Evolutionary conservation across 2,888 invertebrate species (phyloP).

Genomic region (Synergus umbraculus): DNA sequence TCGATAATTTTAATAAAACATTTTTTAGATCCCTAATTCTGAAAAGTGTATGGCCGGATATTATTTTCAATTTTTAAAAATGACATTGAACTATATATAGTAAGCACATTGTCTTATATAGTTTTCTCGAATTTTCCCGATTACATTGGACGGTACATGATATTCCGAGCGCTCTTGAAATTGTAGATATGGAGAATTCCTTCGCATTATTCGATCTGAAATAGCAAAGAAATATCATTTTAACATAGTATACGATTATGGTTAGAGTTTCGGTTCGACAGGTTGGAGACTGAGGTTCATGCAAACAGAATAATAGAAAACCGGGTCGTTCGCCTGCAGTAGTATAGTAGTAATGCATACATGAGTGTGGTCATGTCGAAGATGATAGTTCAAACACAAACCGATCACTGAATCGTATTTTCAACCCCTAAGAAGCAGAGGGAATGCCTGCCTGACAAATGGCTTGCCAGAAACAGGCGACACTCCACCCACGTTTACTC

Average conservation of each 20-base stretch:
- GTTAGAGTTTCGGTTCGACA: background rate
- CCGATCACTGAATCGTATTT: constrained; percentile 62
- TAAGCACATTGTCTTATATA: background rate
- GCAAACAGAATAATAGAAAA: constrained; percentile 6
- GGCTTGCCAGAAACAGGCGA: constrained; percentile 70
- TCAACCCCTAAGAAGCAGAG: constrained; percentile 56
- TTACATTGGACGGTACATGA: background rate
- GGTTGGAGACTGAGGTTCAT: background rate
- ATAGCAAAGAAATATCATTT: constrained; percentile 14
- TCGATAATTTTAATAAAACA: too few species aligned
- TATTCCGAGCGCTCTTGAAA: constrained; percentile 17
- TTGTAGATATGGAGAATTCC: constrained; percentile 7
- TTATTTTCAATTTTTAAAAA: background rate
- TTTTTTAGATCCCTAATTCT: too few species aligned
- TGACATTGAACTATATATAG: background rate
- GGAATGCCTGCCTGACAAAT: constrained; percentile 66
- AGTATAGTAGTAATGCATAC: background rate
- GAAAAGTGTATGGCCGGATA: too few species aligned
- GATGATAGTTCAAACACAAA: constrained; percentile 59
- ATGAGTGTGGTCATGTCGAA: background rate
- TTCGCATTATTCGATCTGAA: constrained; percentile 12
- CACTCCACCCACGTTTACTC: constrained; percentile 61
- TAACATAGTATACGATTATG: constrained; percentile 7
- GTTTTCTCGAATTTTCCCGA: background rate
- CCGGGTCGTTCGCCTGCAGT: background rate